Evolutionary conservation across 2,797 vertebrate genomes (phyloP).

Genomic region (Nannoperca obscura): DNA sequence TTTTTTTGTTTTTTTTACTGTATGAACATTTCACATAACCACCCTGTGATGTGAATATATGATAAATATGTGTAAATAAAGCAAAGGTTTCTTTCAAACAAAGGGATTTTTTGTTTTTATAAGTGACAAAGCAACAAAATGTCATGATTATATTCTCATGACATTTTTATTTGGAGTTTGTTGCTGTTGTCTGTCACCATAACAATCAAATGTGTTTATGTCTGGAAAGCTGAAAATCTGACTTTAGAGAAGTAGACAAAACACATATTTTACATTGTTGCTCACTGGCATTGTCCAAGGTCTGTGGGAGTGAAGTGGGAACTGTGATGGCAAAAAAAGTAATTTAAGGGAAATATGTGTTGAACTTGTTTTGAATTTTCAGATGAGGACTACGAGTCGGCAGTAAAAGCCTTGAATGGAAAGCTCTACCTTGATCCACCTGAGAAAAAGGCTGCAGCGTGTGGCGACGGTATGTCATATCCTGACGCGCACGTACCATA

Average conservation of each 20-base stretch:
- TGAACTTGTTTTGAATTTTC: conserved; percentile 47
- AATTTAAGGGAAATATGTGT: background rate
- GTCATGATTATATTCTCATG: background rate
- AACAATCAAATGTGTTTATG: background rate
- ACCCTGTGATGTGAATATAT: background rate
- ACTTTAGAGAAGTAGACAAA: background rate
- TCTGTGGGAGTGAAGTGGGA: conserved; percentile 6
- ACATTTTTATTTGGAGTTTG: background rate
- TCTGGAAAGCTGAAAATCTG: background rate
- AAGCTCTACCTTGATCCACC: conserved; percentile 88
- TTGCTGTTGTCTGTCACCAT: background rate
- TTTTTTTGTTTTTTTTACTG: no score
- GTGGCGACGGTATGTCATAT: conserved; percentile 63
- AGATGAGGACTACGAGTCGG: conserved; percentile 97
- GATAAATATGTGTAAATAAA: background rate
- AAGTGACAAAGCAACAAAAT: background rate
- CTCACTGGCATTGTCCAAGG: background rate
- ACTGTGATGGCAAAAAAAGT: background rate
- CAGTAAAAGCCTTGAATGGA: conserved; percentile 93
- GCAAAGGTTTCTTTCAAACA: background rate
- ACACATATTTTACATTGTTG: background rate
- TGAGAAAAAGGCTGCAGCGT: conserved; percentile 41
- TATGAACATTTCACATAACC: background rate
- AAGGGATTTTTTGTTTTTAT: background rate
- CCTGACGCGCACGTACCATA: background rate